These are phyloP conservation scores for Drosophila littoralis DNA, from an alignment of 1,140 invertebrate genomes.

Conservation along the genomic window DNA sequence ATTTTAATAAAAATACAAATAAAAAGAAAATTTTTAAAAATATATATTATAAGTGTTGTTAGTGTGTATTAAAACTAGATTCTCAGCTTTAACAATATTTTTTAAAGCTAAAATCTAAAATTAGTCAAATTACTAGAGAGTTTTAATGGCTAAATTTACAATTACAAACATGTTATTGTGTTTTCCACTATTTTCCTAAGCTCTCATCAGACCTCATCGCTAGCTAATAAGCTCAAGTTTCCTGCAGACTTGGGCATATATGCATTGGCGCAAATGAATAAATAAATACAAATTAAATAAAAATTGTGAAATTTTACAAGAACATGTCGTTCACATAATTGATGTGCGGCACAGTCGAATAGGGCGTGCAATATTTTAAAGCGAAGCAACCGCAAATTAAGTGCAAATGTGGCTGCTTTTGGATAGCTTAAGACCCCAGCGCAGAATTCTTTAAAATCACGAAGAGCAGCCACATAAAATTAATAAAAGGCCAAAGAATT, in stretches of 20 bases:
- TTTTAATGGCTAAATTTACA: too few species aligned
- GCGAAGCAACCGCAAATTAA: conserved; percentile 13
- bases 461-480: conserved; percentile 31
- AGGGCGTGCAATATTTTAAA: neutral
- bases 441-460: conserved; percentile 16
- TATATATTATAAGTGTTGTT: too few species aligned
- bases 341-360: conserved; percentile 25
- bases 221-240: neutral
- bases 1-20: too few species aligned
- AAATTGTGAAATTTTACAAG: conserved; percentile 54
- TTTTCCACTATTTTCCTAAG: neutral
- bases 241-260: conserved; percentile 24
- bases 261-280: conserved; percentile 66
- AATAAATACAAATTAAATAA: conserved; percentile 75
- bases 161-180: neutral
- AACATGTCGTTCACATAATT: conserved; percentile 65
- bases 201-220: neutral
- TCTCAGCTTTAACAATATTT: too few species aligned
- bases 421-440: neutral
- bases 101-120: neutral
- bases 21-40: too few species aligned
- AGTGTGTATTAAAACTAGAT: too few species aligned
- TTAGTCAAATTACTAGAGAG: too few species aligned
- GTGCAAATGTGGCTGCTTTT: neutral
- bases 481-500: conserved; percentile 15